Percentiles rank a stretch among this genome's conserved stretches.
Evolutionary conservation across 1,140 invertebrate genomes (phyloP).

Genomic region (Dicyema japonicum): DNA sequence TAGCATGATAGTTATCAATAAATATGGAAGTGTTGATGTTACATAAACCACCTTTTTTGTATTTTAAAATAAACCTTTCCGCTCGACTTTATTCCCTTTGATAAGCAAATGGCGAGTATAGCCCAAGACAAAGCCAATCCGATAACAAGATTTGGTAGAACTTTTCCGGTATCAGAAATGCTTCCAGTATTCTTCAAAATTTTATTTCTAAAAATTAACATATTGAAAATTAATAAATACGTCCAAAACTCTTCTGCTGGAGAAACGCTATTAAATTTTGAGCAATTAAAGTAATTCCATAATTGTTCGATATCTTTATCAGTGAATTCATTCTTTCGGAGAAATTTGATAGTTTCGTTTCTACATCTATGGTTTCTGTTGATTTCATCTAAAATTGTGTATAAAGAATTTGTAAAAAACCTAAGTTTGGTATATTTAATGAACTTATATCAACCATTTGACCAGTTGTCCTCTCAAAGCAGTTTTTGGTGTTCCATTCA

Average conservation of each 20-base stretch:
- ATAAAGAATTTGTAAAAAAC: background rate
- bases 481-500: slow-evolving; percentile 42
- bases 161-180: too few species aligned
- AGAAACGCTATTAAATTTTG: slow-evolving; percentile 1
- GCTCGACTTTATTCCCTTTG: slow-evolving; percentile 3
- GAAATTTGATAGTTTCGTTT: background rate
- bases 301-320: too few species aligned
- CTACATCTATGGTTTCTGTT: background rate
- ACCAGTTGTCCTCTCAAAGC: background rate
- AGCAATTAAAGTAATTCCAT: slow-evolving; percentile 1
- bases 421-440: background rate
- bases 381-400: background rate
- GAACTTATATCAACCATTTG: background rate
- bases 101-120: slow-evolving; percentile 1
- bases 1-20: background rate
- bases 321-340: too few species aligned
- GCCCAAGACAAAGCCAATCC: slow-evolving; percentile 3
- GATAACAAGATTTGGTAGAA: too few species aligned
- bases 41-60: background rate
- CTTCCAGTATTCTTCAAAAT: too few species aligned
- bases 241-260: slow-evolving; percentile 45
- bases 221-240: too few species aligned
- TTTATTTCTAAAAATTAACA: too few species aligned
- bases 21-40: background rate
- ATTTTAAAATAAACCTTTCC: slow-evolving; percentile 28